These are phyloP conservation scores for Microcebus tavaratra DNA, from an alignment of 2,113 vertebrate genomes.

Conservation along the genomic window DNA sequence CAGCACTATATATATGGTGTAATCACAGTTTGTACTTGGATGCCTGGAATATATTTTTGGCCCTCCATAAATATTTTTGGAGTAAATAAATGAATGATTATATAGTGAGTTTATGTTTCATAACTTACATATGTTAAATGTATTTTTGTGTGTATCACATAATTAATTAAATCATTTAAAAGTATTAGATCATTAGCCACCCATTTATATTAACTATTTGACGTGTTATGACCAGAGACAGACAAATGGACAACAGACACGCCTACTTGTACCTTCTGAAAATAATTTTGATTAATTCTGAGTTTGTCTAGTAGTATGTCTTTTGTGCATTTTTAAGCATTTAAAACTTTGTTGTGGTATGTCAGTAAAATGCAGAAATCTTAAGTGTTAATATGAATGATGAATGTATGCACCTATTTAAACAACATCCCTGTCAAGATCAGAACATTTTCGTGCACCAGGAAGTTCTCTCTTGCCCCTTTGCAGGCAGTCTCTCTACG, in stretches of 20 bases:
- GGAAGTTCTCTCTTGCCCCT: not conserved
- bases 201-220: slow-evolving; percentile 8
- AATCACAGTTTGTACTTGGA: not conserved
- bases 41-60: not conserved
- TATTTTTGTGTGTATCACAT: not conserved
- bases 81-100: not conserved
- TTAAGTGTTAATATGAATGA: not conserved
- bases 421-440: not conserved
- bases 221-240: not conserved
- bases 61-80: slow-evolving; percentile 5
- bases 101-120: not conserved
- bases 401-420: not conserved
- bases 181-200: not conserved
- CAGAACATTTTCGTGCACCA: not conserved
- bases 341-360: not conserved
- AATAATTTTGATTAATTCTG: not conserved
- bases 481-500: not conserved
- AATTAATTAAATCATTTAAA: not conserved
- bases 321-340: not conserved
- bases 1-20: not conserved
- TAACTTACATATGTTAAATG: not conserved
- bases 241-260: not conserved
- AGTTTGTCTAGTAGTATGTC: not conserved
- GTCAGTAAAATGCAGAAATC: not conserved
- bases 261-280: not conserved